Conservation (phyloP, 2,888 invertebrate genomes). For the Pharmacophagus antenor region DNA sequence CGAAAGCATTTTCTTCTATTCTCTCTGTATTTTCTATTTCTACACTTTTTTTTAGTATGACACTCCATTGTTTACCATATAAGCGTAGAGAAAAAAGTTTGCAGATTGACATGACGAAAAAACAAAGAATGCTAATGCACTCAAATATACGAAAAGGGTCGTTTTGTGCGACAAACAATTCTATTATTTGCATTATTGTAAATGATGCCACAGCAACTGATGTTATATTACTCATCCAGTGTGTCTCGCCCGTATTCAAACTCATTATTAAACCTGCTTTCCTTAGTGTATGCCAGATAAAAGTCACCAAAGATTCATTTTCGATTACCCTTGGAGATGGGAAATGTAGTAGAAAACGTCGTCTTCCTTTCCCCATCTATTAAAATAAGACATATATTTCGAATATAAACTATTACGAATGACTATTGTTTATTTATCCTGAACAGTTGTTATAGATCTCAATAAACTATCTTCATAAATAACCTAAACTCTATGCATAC, state of each 20-base stretch:
- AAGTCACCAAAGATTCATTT: slow-evolving; percentile 2
- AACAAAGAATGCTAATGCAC: slow-evolving; percentile 58
- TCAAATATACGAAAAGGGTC: slow-evolving; percentile 52
- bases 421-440: neutral
- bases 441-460: too few relatives aligned
- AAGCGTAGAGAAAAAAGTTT: neutral
- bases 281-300: slow-evolving; percentile 13
- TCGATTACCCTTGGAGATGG: neutral
- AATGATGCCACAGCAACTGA: slow-evolving; percentile 45
- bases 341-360: neutral
- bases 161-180: slow-evolving; percentile 42
- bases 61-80: neutral
- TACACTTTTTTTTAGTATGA: neutral
- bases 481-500: too few relatives aligned
- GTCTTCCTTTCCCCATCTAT: slow-evolving; percentile 3
- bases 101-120: slow-evolving; percentile 52
- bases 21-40: neutral
- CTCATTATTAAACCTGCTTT: slow-evolving; percentile 44
- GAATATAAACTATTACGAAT: too few relatives aligned
- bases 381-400: slow-evolving; percentile 2
- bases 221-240: slow-evolving; percentile 41
- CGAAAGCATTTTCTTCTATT: neutral
- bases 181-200: slow-evolving; percentile 47
- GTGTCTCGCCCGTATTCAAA: slow-evolving; percentile 33
- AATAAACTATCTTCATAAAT: too few relatives aligned